phyloP scores from a whole-genome alignment of 2,113 vertebrate genomes.

The Lasiurus cinereus region DNA sequence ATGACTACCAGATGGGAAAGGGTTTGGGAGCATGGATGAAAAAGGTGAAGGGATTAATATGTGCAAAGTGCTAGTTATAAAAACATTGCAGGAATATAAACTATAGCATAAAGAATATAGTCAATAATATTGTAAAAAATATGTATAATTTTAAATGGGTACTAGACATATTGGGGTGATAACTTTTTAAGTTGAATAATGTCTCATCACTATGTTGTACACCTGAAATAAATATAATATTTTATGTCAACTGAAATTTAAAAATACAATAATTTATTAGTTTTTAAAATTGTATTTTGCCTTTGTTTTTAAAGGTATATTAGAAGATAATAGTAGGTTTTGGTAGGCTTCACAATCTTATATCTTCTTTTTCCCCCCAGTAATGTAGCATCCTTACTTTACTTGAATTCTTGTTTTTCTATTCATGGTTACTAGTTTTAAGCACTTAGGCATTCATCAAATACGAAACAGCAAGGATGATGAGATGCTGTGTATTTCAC shows the following conservation, averaged over 20 bases:
- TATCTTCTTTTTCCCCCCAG: not conserved
- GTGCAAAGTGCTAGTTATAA: not conserved
- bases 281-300: not conserved
- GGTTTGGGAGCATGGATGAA: not conserved
- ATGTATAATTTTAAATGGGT: not conserved
- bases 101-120: not conserved
- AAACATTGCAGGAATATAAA: not conserved
- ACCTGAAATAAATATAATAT: not conserved
- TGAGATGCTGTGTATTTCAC: accelerated
- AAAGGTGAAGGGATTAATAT: not conserved
- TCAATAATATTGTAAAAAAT: not conserved
- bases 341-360: not conserved
- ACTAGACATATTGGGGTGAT: not conserved
- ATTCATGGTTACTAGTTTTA: not conserved
- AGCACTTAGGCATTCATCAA: not conserved
- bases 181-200: not conserved
- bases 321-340: not conserved
- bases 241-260: not conserved
- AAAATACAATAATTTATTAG: not conserved
- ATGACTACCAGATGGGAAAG: not conserved
- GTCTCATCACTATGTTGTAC: not conserved
- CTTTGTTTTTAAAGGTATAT: not conserved
- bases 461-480: not conserved
- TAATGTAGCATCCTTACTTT: not conserved
- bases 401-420: not conserved